Evolutionary conservation across 2,113 vertebrate species (phyloP).

Genomic region (Gallinago jamesoni): DNA sequence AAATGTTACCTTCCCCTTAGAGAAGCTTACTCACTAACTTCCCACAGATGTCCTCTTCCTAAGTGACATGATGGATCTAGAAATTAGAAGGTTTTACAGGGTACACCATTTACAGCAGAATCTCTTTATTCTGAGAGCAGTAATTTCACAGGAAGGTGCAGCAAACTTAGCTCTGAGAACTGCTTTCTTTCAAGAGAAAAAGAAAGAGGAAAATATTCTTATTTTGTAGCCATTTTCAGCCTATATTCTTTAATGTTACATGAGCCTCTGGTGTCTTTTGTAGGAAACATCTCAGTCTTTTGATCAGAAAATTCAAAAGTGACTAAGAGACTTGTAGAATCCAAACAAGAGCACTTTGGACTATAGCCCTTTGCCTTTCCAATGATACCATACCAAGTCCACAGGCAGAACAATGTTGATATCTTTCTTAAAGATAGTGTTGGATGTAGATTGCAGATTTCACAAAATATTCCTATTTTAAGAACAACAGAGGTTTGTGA

Average conservation of each 20-base stretch:
- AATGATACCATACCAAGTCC: neutral
- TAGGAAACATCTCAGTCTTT: neutral
- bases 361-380: neutral
- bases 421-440: neutral
- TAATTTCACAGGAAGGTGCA: neutral
- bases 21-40: neutral
- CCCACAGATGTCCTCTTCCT: neutral
- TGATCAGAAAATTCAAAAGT: neutral
- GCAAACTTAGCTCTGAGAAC: neutral
- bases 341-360: neutral
- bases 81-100: neutral
- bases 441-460: neutral
- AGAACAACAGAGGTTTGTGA: neutral
- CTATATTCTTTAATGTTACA: neutral
- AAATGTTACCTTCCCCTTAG: neutral
- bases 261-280: neutral
- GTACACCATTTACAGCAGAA: neutral
- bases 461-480: neutral
- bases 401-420: neutral
- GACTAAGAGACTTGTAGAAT: neutral
- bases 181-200: neutral
- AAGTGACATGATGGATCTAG: neutral
- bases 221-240: neutral
- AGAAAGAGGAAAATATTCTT: neutral
- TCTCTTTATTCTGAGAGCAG: neutral